These are phyloP conservation scores for Passer montanus DNA, from an alignment of 2,113 vertebrate species.

Conservation along the genomic window DNA sequence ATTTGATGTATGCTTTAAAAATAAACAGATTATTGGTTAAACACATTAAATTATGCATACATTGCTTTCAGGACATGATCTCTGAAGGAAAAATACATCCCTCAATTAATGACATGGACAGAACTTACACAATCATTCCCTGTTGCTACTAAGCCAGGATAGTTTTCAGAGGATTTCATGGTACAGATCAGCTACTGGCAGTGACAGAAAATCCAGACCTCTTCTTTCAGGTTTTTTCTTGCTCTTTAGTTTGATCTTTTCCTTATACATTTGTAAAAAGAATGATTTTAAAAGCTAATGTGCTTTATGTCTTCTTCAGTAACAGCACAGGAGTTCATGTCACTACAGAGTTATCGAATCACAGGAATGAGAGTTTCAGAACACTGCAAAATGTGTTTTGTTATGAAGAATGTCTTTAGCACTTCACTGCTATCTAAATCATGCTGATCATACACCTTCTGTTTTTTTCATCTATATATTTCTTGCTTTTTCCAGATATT, in stretches of 20 bases:
- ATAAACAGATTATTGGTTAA: background rate
- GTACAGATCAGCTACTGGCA: conserved; percentile 28
- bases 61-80: conserved; percentile 10
- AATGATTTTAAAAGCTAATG: conserved; percentile 47
- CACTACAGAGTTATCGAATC: background rate
- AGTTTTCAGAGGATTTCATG: conserved; percentile 32
- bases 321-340: background rate
- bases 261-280: conserved; percentile 32
- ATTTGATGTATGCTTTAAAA: background rate
- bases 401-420: background rate
- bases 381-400: background rate
- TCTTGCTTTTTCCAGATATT: background rate
- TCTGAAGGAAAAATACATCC: conserved; percentile 51
- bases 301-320: conserved; percentile 12
- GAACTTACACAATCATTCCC: background rate
- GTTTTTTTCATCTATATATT: background rate
- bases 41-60: background rate
- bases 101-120: conserved; percentile 52
- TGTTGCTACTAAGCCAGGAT: background rate
- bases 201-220: conserved; percentile 30
- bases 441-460: background rate
- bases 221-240: background rate
- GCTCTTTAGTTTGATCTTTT: background rate
- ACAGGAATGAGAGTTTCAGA: background rate
- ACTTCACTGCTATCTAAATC: conserved; percentile 19